Base-by-base conservation (phyloP, 2,797 vertebrate genomes). In the Oreochromis grahami region DNA sequence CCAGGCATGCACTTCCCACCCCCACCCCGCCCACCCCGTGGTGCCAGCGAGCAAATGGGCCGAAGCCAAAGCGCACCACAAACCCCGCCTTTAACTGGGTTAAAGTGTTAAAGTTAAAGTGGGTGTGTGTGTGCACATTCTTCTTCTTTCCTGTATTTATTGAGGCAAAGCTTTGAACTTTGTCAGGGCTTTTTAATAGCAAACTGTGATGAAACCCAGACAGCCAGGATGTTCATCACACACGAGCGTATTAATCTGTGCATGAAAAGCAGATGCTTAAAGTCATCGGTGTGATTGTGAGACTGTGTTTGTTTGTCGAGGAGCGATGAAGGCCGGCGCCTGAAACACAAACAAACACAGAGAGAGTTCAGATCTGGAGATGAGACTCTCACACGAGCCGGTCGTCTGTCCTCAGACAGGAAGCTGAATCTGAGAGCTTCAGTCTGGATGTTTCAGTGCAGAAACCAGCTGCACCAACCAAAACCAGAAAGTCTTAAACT, bases 221-320 rank as follows among this genome's bases (percentile, higher is more conserved):
- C 41, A 43, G 55, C 55, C 55, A 43, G 65, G 41, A 45, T 17
- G 65, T 43, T 13, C 7, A 8, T 41, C 63, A 1, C n/a, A 68
- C 63, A 65, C 17, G 1, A 65, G 17, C 36, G 6, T 13, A 21
- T 65, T n/a, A 13, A n/a, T 36, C 32, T 36, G 53, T 26, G 36
- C 36, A 15, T 41, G 38, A 6, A 9, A 13, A 24, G 5, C 36
- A 68, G 63, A 1, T 41, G 55, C 8, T 8, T 0, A 41, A 65
- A 41, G n/a, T 68, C 3, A 6, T 2, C 0, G 7, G n/a, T n/a
- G 0, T 68, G 5, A 15, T 3, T 4, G 63, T 24, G 13, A 68
- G 24, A 24, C 11, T 2, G 2, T 5, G 50, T 48, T 12, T 48
- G 45, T 51, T n/a, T 51, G 19, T 52, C 5, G 10, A 34, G 34